Evolutionary conservation across 2,888 invertebrate species (phyloP).

Genomic region (Trissolcus japonicus): DNA sequence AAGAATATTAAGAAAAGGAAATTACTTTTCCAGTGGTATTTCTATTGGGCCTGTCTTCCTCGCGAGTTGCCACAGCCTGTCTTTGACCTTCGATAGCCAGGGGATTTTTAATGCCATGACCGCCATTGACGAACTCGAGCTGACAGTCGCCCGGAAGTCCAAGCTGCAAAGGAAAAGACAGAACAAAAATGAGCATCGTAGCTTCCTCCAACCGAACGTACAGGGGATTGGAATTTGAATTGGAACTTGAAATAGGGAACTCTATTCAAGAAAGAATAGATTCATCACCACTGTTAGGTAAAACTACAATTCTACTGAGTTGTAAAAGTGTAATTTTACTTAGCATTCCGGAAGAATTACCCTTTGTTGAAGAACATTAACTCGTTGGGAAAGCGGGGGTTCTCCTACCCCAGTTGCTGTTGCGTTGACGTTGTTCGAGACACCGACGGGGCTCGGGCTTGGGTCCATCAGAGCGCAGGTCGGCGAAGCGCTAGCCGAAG

Average conservation of each 20-base stretch:
- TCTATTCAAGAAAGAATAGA: constrained; percentile 30
- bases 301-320: constrained; percentile 43
- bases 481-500: constrained; percentile 73
- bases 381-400: constrained; percentile 79
- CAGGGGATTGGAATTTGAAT: not conserved
- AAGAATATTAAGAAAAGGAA: constrained; percentile 6
- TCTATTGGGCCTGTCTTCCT: constrained; percentile 78
- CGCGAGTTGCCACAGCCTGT: constrained; percentile 77
- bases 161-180: constrained; percentile 79
- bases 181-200: not conserved
- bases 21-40: constrained; percentile 72
- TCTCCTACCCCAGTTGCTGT: constrained; percentile 80
- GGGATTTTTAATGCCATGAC: constrained; percentile 98
- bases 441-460: constrained; percentile 71
- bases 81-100: constrained; percentile 81
- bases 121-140: constrained; percentile 97
- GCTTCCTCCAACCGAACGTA: not conserved
- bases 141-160: constrained; percentile 91
- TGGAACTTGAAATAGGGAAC: constrained; percentile 52
- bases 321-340: constrained; percentile 47
- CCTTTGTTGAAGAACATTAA: constrained; percentile 89
- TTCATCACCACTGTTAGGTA: constrained; percentile 26
- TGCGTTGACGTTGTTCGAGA: constrained; percentile 81
- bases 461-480: constrained; percentile 74
- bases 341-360: constrained; percentile 78